Percentiles rank a stretch among this genome's conserved stretches.
Evolutionary conservation across 2,113 vertebrate genomes (phyloP).

Genomic region (Corythaeola cristata): DNA sequence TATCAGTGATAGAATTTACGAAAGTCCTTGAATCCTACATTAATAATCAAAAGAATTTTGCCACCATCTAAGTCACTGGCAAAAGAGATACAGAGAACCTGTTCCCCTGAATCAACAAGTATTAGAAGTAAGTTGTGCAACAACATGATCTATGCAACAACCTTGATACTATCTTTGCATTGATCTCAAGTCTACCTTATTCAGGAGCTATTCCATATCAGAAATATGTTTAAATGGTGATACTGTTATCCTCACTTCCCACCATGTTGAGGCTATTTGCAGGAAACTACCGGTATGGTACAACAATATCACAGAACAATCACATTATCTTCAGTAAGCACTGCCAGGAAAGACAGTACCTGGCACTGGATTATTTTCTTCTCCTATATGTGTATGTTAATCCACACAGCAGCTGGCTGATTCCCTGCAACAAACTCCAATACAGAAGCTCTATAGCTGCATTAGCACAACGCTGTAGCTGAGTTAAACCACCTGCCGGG

Average conservation of each 20-base stretch:
- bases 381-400: neutral
- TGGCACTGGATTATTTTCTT: neutral
- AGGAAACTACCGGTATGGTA: neutral
- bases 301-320: neutral
- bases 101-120: neutral
- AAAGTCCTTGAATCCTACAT: neutral
- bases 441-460: neutral
- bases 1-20: neutral
- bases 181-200: neutral
- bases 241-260: neutral
- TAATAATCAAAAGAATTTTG: neutral
- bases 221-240: neutral
- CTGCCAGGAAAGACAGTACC: neutral
- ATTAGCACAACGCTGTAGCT: accelerated
- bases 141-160: neutral
- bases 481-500: neutral
- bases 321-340: neutral
- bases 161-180: neutral
- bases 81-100: neutral
- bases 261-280: accelerated
- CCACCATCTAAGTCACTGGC: neutral
- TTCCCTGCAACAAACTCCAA: neutral
- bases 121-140: neutral
- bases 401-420: neutral
- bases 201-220: neutral